phyloP scores from a whole-genome alignment of 92 coral and sea anemone species.

The Parazoanthus swiftii region DNA sequence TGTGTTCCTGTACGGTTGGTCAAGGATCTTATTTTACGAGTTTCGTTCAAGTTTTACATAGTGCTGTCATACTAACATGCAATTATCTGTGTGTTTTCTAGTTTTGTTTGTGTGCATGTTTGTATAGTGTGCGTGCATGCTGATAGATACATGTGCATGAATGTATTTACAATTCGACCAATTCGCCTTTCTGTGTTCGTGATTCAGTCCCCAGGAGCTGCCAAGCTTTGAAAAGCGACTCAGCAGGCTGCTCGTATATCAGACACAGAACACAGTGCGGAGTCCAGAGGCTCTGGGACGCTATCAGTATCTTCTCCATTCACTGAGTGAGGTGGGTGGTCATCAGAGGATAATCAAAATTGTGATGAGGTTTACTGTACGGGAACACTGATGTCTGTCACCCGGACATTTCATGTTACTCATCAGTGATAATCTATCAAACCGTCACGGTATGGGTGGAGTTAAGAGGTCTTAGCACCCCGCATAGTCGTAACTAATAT shows the following conservation, averaged over 20 bases:
- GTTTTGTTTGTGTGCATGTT: too few species aligned
- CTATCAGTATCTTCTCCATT: slow-evolving; percentile 16
- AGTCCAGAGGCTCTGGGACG: slow-evolving; percentile 10
- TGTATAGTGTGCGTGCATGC: not conserved
- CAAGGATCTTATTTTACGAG: too few species aligned
- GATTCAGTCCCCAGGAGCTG: slow-evolving; percentile 17
- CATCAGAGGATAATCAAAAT: not conserved
- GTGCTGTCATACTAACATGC: too few species aligned
- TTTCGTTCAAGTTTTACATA: too few species aligned
- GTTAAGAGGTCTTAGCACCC: too few species aligned
- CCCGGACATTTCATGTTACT: too few species aligned
- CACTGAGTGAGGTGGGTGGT: not conserved
- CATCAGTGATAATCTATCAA: too few species aligned
- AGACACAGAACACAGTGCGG: slow-evolving; percentile 21
- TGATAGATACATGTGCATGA: not conserved
- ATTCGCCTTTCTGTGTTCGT: not conserved
- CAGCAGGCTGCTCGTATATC: slow-evolving; percentile 7
- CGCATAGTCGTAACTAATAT: too few species aligned
- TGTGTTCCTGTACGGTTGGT: too few species aligned
- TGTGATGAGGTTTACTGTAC: not conserved
- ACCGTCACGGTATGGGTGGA: too few species aligned
- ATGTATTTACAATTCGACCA: not conserved
- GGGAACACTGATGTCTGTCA: too few species aligned
- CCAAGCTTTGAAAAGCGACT: not conserved
- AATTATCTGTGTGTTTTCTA: too few species aligned